A percentile compares a stretch with the other conserved stretches of the same genome.
phyloP scores from a whole-genome alignment of 2,113 vertebrate species.

The Sardina pilchardus region DNA sequence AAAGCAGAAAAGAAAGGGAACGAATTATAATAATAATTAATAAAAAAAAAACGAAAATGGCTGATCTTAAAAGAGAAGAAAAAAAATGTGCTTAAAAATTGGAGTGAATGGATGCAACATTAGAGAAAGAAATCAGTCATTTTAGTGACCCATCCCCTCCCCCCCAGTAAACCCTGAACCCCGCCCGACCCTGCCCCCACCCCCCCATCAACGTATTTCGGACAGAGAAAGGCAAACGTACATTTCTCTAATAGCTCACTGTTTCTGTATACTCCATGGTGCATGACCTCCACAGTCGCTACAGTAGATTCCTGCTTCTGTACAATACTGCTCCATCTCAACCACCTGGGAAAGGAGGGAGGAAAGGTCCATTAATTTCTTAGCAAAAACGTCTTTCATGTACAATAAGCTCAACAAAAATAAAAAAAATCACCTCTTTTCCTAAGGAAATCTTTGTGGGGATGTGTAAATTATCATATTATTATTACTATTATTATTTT shows the following conservation, averaged over 20 bases:
- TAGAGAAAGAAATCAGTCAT: background rate
- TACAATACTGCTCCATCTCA: background rate
- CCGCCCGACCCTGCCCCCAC: background rate
- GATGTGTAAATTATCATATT: constrained; percentile 77
- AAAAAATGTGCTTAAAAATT: background rate
- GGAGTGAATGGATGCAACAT: background rate
- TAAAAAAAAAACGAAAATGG: background rate
- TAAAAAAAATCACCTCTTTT: constrained; percentile 66
- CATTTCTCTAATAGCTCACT: too few species aligned
- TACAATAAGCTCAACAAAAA: background rate
- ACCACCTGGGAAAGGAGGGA: background rate
- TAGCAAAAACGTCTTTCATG: constrained; percentile 31
- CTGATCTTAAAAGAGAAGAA: background rate
- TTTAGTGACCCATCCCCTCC: background rate
- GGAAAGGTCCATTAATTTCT: constrained; percentile 22
- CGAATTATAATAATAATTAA: too few species aligned
- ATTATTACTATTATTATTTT: constrained; percentile 31
- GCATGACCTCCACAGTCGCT: background rate
- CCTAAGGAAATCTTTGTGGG: constrained; percentile 71
- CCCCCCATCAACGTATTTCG: too few species aligned
- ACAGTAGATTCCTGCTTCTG: background rate
- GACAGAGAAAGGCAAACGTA: too few species aligned
- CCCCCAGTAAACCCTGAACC: background rate
- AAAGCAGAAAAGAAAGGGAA: background rate
- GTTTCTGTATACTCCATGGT: background rate